Evolutionary conservation across 2,888 invertebrate genomes (phyloP), one percentile per base, ranked within the genome.

Genomic region (Oeneis ivallda): DNA sequence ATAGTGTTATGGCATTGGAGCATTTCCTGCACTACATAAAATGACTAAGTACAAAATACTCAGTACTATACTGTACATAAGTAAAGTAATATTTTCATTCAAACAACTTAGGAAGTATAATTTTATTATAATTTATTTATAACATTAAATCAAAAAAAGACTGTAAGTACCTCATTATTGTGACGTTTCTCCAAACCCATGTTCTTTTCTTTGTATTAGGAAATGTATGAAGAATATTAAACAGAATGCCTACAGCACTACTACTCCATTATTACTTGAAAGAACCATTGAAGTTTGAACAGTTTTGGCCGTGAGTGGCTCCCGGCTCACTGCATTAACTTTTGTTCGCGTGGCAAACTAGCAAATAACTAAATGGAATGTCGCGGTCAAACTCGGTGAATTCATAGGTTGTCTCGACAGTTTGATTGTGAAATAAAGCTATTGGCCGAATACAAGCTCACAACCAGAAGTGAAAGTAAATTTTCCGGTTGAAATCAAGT

Each of bases 141-240:
- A n/a, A 47, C 7, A 45, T 34, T 60, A 19, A 11, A 52, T 26
- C 49, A 56, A 39, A 57, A 34, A 60, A 47, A 17, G 39, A 76
- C 79, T n/a, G 26, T 26, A 80, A 5, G 7, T 80, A 88, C 88
- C 82, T 73, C 74, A 74, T 68, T 62, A 34, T 54, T 75, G 11
- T 72, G 76, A 71, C 76, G 73, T 72, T 84, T 86, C 70, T 87
- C 87, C 82, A 87, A 81, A 54, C 87, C 87, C 88, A 88, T 88
- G 74, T 72, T 83, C 41, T 37, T n/a, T n/a, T n/a, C n/a, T 32
- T 41, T 39, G 26, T 56, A 15, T 56, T 11, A 17, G 61, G 50
- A 11, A 49, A 53, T n/a, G n/a, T 26, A 26, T 47, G 32, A 65
- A 66, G 53, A 41, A 41, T 19, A 11, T 39, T 11, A 13, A 41